Percentiles rank a stretch among this genome's conserved stretches.
These are phyloP conservation scores for Amniataba percoides DNA, from an alignment of 2,797 vertebrate species.

Conservation along the genomic window DNA sequence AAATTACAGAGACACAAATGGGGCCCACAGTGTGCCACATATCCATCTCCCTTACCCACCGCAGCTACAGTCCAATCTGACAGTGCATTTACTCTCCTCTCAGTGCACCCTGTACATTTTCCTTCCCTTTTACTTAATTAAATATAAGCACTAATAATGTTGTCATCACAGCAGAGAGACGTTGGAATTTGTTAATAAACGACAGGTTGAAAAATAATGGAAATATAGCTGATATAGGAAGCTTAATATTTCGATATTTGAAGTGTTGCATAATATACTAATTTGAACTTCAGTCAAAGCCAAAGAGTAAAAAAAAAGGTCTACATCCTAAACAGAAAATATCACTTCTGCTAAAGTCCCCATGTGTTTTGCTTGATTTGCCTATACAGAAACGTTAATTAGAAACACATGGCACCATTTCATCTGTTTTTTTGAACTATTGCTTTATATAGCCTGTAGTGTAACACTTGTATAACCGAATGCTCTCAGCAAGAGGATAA, in stretches of 20 bases:
- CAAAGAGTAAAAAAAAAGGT: constrained; percentile 35
- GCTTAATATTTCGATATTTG: constrained; percentile 49
- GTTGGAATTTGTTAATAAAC: constrained; percentile 28
- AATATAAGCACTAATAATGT: constrained; percentile 26
- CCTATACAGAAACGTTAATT: constrained; percentile 77
- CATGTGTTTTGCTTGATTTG: constrained; percentile 61
- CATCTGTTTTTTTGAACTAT: constrained; percentile 77
- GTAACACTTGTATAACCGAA: constrained; percentile 80
- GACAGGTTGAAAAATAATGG: constrained; percentile 21
- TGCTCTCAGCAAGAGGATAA: constrained; percentile 79
- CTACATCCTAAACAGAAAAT: constrained; percentile 50
- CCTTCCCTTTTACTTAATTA: constrained; percentile 40
- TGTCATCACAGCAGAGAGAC: constrained; percentile 30
- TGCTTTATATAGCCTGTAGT: constrained; percentile 81
- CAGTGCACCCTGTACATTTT: constrained; percentile 21
- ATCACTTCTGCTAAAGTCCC: constrained; percentile 56
- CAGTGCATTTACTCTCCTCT: constrained; percentile 45
- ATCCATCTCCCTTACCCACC: constrained; percentile 79
- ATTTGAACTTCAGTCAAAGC: constrained; percentile 52
- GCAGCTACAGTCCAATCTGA: constrained; percentile 64
- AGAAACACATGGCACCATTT: constrained; percentile 80
- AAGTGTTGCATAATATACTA: constrained; percentile 52
- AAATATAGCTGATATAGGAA: constrained; percentile 45
- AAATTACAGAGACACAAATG: constrained; percentile 81
- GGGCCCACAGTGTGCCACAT: constrained; percentile 76